Evolutionary conservation across 2,113 vertebrate genomes (phyloP).

Genomic region (Datnioides undecimradiatus): DNA sequence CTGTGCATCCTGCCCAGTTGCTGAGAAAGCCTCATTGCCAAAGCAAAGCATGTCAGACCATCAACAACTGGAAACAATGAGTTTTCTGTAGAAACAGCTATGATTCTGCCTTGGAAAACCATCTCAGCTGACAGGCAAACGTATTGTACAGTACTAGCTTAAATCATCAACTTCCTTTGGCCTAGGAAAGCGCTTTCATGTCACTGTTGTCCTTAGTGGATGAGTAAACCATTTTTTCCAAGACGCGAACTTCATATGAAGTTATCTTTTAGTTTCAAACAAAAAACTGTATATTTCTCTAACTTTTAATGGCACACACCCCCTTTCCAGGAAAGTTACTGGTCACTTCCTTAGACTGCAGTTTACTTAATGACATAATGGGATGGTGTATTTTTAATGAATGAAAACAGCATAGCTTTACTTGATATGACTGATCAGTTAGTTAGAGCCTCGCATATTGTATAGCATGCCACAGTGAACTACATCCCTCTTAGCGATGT

Average conservation of each 20-base stretch:
- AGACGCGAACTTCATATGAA: background rate
- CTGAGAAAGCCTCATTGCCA: constrained; percentile 41
- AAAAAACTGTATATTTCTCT: background rate
- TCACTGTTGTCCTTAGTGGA: background rate
- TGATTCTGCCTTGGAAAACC: constrained; percentile 48
- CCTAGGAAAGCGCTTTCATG: background rate
- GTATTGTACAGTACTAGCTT: constrained; percentile 8
- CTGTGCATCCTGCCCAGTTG: constrained; percentile 32
- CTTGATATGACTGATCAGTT: background rate
- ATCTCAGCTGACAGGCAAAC: constrained; percentile 26
- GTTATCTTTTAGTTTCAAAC: background rate
- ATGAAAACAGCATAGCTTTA: background rate
- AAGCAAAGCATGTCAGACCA: constrained; percentile 61
- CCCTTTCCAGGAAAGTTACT: background rate
- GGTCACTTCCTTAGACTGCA: background rate
- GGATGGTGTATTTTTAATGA: background rate
- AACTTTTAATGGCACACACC: background rate
- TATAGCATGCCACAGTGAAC: background rate
- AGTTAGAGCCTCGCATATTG: background rate
- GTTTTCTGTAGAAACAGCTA: constrained; percentile 43
- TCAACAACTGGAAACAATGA: constrained; percentile 64
- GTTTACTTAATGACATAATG: background rate
- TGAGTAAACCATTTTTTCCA: background rate
- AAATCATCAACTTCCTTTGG: constrained; percentile 7
- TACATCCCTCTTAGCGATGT: background rate